Percentiles rank a stretch among this genome's conserved stretches.
phyloP scores from a whole-genome alignment of 2,113 vertebrate species.

The Leuciscus idus region DNA sequence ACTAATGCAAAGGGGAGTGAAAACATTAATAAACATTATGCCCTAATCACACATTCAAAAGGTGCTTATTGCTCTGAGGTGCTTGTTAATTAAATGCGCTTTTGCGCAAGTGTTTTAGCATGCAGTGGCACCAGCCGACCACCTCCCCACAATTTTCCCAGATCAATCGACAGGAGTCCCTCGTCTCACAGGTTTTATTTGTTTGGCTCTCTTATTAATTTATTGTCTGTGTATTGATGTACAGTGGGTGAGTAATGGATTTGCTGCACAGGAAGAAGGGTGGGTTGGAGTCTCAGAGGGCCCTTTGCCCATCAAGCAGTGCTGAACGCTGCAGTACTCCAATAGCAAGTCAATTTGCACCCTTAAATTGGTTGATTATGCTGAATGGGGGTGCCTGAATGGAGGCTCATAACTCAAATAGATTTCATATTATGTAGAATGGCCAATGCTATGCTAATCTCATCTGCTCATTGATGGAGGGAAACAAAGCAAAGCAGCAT shows the following conservation, averaged over 20 bases:
- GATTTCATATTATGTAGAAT: slow-evolving; percentile 61
- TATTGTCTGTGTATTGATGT: slow-evolving; percentile 66
- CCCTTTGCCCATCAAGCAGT: slow-evolving; percentile 61
- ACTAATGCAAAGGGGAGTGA: slow-evolving; percentile 60
- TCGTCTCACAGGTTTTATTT: slow-evolving; percentile 62
- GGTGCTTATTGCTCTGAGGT: slow-evolving; percentile 65
- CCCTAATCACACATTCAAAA: slow-evolving; percentile 67
- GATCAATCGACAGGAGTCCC: slow-evolving; percentile 52
- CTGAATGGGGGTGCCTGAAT: slow-evolving; percentile 61
- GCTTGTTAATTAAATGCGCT: slow-evolving; percentile 69
- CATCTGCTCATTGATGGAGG: slow-evolving; percentile 41
- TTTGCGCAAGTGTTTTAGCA: slow-evolving; percentile 67
- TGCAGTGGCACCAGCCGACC: slow-evolving; percentile 46
- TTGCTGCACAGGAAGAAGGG: slow-evolving; percentile 44
- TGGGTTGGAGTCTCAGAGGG: slow-evolving; percentile 53
- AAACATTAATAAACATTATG: slow-evolving; percentile 77
- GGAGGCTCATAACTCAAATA: slow-evolving; percentile 63
- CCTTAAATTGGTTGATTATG: slow-evolving; percentile 68
- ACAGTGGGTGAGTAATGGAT: slow-evolving; percentile 67
- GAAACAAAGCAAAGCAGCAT: slow-evolving; percentile 52
- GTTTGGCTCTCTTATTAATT: slow-evolving; percentile 65
- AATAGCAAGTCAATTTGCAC: slow-evolving; percentile 61
- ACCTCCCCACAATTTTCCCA: slow-evolving; percentile 3
- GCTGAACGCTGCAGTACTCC: slow-evolving; percentile 56
- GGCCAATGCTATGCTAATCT: slow-evolving; percentile 63